Evolutionary conservation across 2,888 invertebrate genomes (phyloP).

Genomic region (Schizaphis graminum): DNA sequence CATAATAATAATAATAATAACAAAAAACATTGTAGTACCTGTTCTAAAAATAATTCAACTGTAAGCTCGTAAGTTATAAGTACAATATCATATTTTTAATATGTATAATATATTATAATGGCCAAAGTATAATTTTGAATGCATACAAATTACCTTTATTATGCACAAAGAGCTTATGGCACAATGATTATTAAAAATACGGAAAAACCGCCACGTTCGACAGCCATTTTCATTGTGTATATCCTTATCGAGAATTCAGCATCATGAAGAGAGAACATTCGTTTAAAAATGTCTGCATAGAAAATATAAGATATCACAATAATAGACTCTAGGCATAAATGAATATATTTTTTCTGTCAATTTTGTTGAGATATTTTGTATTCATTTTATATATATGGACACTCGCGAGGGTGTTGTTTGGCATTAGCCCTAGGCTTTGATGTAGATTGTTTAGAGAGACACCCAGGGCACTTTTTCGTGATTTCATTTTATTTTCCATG

Average conservation of each 20-base stretch:
- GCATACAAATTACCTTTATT: not conserved
- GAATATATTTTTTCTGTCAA: not conserved
- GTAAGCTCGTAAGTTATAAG: not conserved
- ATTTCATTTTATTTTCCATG: not conserved
- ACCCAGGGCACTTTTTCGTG: not conserved
- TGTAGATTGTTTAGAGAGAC: not conserved
- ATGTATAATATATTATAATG: not conserved
- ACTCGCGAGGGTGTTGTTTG: not conserved
- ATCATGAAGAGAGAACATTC: not conserved
- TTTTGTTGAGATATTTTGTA: not conserved
- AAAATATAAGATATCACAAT: not conserved
- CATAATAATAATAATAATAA: not conserved
- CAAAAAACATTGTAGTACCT: not conserved
- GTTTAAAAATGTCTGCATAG: not conserved
- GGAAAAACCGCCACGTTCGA: not conserved
- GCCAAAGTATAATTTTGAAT: not conserved
- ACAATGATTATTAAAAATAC: not conserved
- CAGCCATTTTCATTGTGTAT: not conserved
- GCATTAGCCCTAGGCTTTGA: not conserved
- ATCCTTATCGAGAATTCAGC: not conserved
- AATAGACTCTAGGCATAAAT: not conserved
- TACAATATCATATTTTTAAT: not conserved
- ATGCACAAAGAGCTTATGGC: not conserved
- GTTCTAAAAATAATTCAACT: not conserved
- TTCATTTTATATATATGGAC: not conserved